These are phyloP conservation scores for Sylvicola fuscatus DNA, from an alignment of 2,888 invertebrate species.

Conservation along the genomic window DNA sequence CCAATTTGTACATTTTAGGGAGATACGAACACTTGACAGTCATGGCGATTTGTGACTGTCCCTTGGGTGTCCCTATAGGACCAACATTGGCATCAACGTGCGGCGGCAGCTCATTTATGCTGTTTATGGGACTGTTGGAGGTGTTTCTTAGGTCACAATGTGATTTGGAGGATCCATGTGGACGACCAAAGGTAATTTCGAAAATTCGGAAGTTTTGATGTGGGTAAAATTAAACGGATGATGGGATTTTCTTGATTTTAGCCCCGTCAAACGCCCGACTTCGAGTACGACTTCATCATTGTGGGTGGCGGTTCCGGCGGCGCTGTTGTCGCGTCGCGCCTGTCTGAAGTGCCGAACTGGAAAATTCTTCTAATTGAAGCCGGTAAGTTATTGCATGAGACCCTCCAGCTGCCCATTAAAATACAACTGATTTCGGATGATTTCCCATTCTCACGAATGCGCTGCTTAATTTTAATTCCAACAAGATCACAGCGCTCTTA, in stretches of 20 bases:
- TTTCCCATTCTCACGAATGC: no score
- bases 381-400: constrained; percentile 23
- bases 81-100: constrained; percentile 69
- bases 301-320: constrained; percentile 25
- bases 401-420: no score
- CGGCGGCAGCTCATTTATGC: constrained; percentile 68
- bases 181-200: constrained; percentile 44
- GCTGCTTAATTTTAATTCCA: no score
- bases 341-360: constrained; percentile 25
- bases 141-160: constrained; percentile 72
- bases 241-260: constrained; percentile 7
- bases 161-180: constrained; percentile 72
- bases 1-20: no score
- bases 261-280: constrained; percentile 24
- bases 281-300: constrained; percentile 25
- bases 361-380: constrained; percentile 26
- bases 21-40: no score
- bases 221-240: no score
- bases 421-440: no score
- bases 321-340: constrained; percentile 22
- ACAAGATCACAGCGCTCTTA: no score
- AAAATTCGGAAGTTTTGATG: no score
- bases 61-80: constrained; percentile 54
- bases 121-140: constrained; percentile 74
- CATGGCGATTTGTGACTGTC: constrained; percentile 53